Base-by-base conservation (phyloP, 2,888 invertebrate species). In the Lepidonotus clava region DNA sequence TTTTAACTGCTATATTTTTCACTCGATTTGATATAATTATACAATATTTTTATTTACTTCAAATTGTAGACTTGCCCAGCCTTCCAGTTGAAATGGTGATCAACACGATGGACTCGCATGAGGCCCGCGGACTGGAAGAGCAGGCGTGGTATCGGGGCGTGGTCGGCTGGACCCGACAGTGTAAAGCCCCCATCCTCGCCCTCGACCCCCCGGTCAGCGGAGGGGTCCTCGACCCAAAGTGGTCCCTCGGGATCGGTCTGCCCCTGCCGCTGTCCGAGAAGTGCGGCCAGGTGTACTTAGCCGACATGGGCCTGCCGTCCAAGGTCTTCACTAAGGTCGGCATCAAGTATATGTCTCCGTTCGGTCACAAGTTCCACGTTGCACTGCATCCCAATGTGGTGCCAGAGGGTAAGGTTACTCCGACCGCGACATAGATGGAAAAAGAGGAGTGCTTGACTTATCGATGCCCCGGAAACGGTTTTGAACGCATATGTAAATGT, bases 321-420 rank as follows among this genome's bases (percentile, higher is more conserved):
- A 96, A 96, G 93, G 95, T 97, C 91, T 97, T 96, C 95, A 95
- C 95, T 85, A 96, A 96, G 91, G 96, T 96, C 90, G 96, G 96
- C 86, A 96, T 98, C 88, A 95, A 95, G 89, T 98, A 98, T 95
- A 96, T 96, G 92, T 96, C 97, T 90, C 98, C 98, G 8, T 98
- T 98, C 92, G 97, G 97, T 86, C 96, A 96, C 86, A 97, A 97
- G 95, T 97, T 96, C 94, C 96, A 97, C 90, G 96, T 97, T 94
- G 96, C 97, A 21, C 87, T 90, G 32, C 88, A 90, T 38, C 36
- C 84, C 11, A 56, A 41, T 18, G 18, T 41, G 11, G 51, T 21
- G 21, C 14, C 14, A 51, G 51, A 51, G 21, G 51, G 51, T 21
- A 51, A 21, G 11, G 21, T 21, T 51, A 51, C 51, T 51, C 11